These are phyloP conservation scores for Apamea monoglypha DNA, from an alignment of 2,888 invertebrate genomes.

Conservation along the genomic window DNA sequence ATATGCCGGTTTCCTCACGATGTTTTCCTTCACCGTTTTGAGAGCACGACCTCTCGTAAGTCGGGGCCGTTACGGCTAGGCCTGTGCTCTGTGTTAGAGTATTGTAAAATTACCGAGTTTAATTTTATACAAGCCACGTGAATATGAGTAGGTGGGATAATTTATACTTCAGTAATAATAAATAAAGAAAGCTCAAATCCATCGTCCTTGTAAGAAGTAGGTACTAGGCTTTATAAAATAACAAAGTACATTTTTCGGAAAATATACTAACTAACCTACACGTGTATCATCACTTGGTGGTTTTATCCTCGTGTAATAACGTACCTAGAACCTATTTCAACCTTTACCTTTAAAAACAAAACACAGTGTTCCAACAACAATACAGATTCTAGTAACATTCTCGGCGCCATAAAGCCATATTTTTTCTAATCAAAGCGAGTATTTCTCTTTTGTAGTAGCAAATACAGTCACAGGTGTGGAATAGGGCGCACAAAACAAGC, in stretches of 20 bases:
- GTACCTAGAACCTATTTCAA: not conserved
- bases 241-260: not conserved
- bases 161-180: too few relatives aligned
- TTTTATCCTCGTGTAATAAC: not conserved
- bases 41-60: too few relatives aligned
- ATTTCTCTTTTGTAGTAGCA: conserved; percentile 50
- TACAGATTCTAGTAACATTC: conserved; percentile 15
- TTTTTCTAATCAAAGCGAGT: conserved; percentile 48
- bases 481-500: conserved; percentile 46
- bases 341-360: conserved; percentile 10
- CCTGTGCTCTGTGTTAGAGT: too few relatives aligned
- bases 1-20: too few relatives aligned
- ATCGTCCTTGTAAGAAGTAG: not conserved
- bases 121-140: too few relatives aligned
- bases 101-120: too few relatives aligned
- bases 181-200: too few relatives aligned
- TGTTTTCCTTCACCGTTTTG: too few relatives aligned
- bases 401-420: conserved; percentile 23
- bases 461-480: conserved; percentile 59
- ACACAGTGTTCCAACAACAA: conserved; percentile 22
- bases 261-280: not conserved
- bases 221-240: not conserved
- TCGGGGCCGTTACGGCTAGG: too few relatives aligned
- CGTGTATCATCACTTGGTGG: not conserved
- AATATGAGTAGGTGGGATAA: too few relatives aligned